Percentiles rank a stretch among this genome's conserved stretches.
Evolutionary conservation across 1,140 invertebrate species (phyloP).

Genomic region (Drosophila quadrilineata): DNA sequence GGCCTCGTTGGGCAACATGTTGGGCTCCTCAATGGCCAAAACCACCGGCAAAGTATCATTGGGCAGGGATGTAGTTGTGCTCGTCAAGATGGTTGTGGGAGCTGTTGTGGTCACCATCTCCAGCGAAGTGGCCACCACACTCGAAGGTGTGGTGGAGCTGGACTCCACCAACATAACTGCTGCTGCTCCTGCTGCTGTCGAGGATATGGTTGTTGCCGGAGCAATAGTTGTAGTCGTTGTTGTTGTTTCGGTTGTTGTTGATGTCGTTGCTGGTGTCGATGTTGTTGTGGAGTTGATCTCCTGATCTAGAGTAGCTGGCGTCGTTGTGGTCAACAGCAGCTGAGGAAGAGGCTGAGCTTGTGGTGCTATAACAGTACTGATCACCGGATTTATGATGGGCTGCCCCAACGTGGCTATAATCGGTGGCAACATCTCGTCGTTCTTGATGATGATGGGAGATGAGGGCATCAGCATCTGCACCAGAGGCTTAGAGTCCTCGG

Average conservation of each 20-base stretch:
- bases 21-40: slow-evolving; percentile 59
- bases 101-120: slow-evolving; percentile 54
- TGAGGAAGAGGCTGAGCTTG: slow-evolving; percentile 33
- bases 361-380: slow-evolving; percentile 80
- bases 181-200: slow-evolving; percentile 25
- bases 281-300: slow-evolving; percentile 24
- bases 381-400: slow-evolving; percentile 81
- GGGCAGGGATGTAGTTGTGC: slow-evolving; percentile 55
- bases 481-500: slow-evolving; percentile 54
- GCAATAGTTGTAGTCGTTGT: slow-evolving; percentile 19
- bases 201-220: slow-evolving; percentile 14
- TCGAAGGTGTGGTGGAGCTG: slow-evolving; percentile 1
- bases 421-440: slow-evolving; percentile 81
- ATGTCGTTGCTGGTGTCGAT: slow-evolving; percentile 21
- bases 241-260: neutral
- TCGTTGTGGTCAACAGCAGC: slow-evolving; percentile 27
- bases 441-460: slow-evolving; percentile 59
- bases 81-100: slow-evolving; percentile 60
- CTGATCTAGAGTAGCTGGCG: slow-evolving; percentile 20
- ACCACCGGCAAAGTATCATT: slow-evolving; percentile 64
- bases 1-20: slow-evolving; percentile 11
- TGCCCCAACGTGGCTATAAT: slow-evolving; percentile 82
- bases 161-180: too few species aligned
- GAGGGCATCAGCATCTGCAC: slow-evolving; percentile 57
- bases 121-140: neutral